Conservation (phyloP, 1,140 invertebrate genomes). For the Drosophila bocqueti region DNA sequence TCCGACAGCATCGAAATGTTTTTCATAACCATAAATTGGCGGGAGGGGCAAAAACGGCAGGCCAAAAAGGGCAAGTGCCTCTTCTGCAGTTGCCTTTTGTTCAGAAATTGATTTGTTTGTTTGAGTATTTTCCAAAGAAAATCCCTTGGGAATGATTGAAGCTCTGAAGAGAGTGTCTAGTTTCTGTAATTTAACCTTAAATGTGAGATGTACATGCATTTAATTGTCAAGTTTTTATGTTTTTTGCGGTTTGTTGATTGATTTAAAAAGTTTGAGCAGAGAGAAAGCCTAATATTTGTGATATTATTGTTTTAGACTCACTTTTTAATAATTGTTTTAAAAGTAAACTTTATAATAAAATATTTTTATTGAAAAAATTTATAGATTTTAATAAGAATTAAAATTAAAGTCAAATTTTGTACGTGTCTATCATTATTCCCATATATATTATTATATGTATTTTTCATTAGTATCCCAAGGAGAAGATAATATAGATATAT, state of each 20-base stretch:
- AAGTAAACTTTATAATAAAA: too few species aligned
- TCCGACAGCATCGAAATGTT: conserved; percentile 27
- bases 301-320: background rate
- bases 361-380: too few species aligned
- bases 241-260: background rate
- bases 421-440: too few species aligned
- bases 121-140: conserved; percentile 6
- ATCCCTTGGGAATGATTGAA: background rate
- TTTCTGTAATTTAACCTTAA: conserved; percentile 3
- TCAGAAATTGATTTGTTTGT: conserved; percentile 6
- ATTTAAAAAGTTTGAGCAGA: background rate
- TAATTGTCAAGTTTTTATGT: background rate
- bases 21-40: conserved; percentile 24
- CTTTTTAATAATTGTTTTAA: too few species aligned
- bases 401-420: too few species aligned
- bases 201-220: background rate
- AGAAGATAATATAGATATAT: too few species aligned
- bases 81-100: conserved; percentile 23
- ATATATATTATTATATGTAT: too few species aligned
- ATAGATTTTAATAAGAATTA: too few species aligned
- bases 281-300: background rate
- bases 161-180: background rate
- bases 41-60: background rate
- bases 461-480: too few species aligned
- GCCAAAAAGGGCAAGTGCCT: conserved; percentile 21